Evolutionary conservation across 2,888 invertebrate genomes (phyloP).

Genomic region (Lasioglossum figueresi): DNA sequence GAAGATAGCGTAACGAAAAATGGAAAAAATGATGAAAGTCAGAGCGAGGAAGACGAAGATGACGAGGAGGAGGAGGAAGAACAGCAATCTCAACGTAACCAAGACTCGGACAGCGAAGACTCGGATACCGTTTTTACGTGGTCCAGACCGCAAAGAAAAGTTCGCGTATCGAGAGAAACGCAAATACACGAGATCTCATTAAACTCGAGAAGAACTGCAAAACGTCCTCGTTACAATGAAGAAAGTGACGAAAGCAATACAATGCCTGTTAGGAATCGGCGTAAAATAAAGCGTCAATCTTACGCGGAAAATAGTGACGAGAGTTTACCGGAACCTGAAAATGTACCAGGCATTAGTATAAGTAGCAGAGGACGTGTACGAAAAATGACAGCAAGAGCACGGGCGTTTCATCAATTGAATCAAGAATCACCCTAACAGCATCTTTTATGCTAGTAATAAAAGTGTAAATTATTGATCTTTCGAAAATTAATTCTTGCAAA

Average conservation of each 20-base stretch:
- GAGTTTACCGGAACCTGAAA: constrained; percentile 77
- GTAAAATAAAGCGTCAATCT: constrained; percentile 78
- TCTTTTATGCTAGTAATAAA: constrained; percentile 66
- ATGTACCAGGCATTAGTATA: constrained; percentile 84
- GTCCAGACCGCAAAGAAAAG: constrained; percentile 68
- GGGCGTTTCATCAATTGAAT: constrained; percentile 85
- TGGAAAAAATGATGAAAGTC: constrained; percentile 56
- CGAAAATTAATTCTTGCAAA: constrained; percentile 30
- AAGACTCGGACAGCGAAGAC: constrained; percentile 71
- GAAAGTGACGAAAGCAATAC: constrained; percentile 77
- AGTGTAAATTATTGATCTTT: constrained; percentile 47
- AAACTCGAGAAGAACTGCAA: constrained; percentile 74
- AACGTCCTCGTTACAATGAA: constrained; percentile 81
- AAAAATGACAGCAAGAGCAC: constrained; percentile 92
- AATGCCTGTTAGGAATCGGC: constrained; percentile 77
- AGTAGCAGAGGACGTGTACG: constrained; percentile 94
- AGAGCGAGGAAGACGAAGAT: constrained; percentile 59
- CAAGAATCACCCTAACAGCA: constrained; percentile 83
- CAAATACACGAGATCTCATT: constrained; percentile 61
- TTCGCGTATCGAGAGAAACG: constrained; percentile 58
- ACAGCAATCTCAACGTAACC: constrained; percentile 57
- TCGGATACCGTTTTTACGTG: constrained; percentile 64
- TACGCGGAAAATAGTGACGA: constrained; percentile 82
- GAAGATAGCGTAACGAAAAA: constrained; percentile 43
- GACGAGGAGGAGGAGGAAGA: constrained; percentile 55